Base-by-base conservation (phyloP, 2,888 invertebrate genomes). In the Leucania comma region DNA sequence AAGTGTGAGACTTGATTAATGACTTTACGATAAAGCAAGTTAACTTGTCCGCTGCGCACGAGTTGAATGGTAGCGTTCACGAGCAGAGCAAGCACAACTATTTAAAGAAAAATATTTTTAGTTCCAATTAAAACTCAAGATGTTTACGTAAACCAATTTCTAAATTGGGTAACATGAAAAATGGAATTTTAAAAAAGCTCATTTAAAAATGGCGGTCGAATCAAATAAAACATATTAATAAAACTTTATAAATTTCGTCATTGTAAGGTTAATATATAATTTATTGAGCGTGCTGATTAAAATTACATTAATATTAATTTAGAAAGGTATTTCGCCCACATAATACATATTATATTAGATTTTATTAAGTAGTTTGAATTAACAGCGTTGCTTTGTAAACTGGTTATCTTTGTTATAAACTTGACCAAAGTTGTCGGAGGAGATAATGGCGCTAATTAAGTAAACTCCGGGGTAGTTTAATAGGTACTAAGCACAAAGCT, bases 1-100 rank as follows among this genome's bases (percentile, higher is more conserved):
- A 88, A 90, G 88, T 89, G 89, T 85, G 88, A 88, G 86, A 82
- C 84, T 91, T 94, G 93, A 94, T 94, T 94, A 94, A 94, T 94
- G 92, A 90, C 86, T 87, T 70, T 79, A 82, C 88, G 93, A 92
- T 92, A 93, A 90, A 88, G 80, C 71, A 84, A 85, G 83, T 82
- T 84, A 80, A 83, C 77, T 80, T 80, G 83, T 73, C 26, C 22
- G 85, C 82, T 69, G 76, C 77, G 80, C 72, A 66, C 64, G 77
- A 77, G 90, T 88, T 88, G 89, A 88, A 88, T 82, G 80, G 82
- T 78, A 81, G 82, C 81, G 75, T 70, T 64, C 81, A 71, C 72
- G 68, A 82, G 68, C 66, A 59, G 66, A 65, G 22, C 85, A 82
- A 83, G 76, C 73, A 61, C 58, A 69, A 67, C 70, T 84, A 82